Conservation (phyloP, 2,113 vertebrate species). For the Oxyura jamaicensis region DNA sequence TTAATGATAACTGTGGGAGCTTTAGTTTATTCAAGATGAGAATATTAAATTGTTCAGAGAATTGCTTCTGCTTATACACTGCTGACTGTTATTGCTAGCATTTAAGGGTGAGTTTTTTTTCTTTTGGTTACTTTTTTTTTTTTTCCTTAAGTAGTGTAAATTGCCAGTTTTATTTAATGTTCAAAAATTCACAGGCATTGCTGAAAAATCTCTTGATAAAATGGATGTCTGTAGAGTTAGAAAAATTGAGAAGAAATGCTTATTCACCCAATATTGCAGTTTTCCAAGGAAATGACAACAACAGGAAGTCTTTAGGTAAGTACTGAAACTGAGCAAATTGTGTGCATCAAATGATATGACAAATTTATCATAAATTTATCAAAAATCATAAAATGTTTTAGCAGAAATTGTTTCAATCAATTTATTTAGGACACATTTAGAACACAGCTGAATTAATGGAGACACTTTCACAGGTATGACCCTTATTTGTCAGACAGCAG, state of each 20-base stretch:
- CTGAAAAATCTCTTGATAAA: background rate
- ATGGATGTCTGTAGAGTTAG: background rate
- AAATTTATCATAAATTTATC: no score
- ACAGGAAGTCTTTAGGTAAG: background rate
- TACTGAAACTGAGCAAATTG: background rate
- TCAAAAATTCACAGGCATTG: background rate
- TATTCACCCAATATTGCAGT: background rate
- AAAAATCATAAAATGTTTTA: background rate
- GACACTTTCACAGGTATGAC: fast-evolving
- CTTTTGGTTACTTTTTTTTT: background rate
- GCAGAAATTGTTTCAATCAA: background rate
- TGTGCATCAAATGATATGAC: background rate
- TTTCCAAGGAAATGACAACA: background rate
- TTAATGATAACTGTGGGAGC: background rate
- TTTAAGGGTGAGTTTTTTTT: background rate
- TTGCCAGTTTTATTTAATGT: background rate
- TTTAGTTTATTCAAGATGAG: background rate
- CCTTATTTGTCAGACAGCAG: background rate
- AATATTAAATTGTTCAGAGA: background rate
- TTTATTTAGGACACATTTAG: background rate
- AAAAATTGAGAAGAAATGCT: background rate
- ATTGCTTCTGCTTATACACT: background rate
- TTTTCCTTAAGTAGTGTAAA: background rate
- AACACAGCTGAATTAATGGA: background rate
- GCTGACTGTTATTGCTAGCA: background rate